Conservation (phyloP, 2,888 invertebrate genomes). For the Mactromeris polynyma region DNA sequence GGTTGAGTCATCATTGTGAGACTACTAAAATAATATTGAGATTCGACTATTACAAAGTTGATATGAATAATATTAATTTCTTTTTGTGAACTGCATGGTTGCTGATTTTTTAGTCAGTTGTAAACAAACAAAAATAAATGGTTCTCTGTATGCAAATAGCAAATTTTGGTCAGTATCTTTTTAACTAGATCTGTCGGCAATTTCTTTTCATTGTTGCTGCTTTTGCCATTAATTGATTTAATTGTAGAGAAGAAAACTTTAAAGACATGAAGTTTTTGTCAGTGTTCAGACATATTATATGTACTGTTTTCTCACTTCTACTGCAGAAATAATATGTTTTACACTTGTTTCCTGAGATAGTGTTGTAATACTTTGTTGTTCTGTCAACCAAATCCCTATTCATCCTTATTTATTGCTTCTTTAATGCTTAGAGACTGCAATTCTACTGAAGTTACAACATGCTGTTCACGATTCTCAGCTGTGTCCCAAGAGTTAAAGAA, state of each 20-base stretch:
- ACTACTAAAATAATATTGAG: background rate
- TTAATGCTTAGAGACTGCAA: background rate
- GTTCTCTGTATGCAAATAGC: too few species aligned
- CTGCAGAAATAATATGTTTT: background rate
- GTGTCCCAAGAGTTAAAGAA: background rate
- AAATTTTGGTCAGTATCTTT: too few species aligned
- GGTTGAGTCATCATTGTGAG: background rate
- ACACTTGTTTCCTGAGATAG: background rate
- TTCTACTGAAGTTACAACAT: background rate
- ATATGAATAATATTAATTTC: too few species aligned
- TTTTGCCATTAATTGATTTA: too few species aligned
- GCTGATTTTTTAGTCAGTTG: too few species aligned
- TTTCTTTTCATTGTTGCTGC: background rate
- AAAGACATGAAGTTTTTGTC: background rate
- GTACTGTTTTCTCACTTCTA: background rate
- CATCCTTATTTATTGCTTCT: background rate
- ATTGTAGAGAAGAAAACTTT: background rate
- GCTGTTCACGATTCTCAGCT: background rate
- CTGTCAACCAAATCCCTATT: background rate
- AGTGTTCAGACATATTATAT: background rate
- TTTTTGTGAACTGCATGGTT: too few species aligned
- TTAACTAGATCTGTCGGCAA: background rate
- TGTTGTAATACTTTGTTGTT: background rate
- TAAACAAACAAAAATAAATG: too few species aligned
- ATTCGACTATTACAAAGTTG: too few species aligned